These are phyloP conservation scores for Sinosuthora webbiana DNA, from an alignment of 2,113 vertebrate genomes.

Conservation along the genomic window DNA sequence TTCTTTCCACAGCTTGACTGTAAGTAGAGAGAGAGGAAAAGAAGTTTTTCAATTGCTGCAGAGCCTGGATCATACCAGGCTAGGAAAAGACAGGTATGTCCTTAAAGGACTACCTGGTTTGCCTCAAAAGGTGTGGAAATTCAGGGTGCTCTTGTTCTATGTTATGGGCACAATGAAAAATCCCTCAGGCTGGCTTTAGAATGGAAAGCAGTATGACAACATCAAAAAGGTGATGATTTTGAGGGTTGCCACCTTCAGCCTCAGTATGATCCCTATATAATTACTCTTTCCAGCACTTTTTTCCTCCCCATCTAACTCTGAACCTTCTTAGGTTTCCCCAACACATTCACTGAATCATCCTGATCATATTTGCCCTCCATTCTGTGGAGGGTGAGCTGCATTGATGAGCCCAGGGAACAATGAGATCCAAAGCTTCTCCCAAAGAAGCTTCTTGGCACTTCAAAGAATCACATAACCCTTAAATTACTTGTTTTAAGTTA, in stretches of 20 bases:
- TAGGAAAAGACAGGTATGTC: neutral
- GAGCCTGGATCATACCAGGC: neutral
- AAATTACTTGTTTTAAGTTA: neutral
- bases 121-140: neutral
- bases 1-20: neutral
- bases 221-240: neutral
- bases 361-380: neutral
- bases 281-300: neutral
- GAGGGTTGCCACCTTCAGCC: neutral
- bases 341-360: neutral
- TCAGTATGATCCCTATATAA: neutral
- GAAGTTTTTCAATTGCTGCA: neutral
- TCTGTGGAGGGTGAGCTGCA: neutral
- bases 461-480: neutral
- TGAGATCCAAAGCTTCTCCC: neutral
- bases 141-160: neutral
- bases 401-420: neutral
- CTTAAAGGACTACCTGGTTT: neutral
- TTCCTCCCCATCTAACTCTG: neutral
- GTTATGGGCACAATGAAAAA: neutral
- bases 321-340: neutral
- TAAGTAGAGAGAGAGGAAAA: neutral
- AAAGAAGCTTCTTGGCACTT: neutral
- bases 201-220: neutral
- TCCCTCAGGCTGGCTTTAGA: neutral